Percentiles rank a stretch among this genome's conserved stretches.
These are phyloP conservation scores for Scolopax mira DNA, from an alignment of 2,113 vertebrate genomes.

Conservation along the genomic window DNA sequence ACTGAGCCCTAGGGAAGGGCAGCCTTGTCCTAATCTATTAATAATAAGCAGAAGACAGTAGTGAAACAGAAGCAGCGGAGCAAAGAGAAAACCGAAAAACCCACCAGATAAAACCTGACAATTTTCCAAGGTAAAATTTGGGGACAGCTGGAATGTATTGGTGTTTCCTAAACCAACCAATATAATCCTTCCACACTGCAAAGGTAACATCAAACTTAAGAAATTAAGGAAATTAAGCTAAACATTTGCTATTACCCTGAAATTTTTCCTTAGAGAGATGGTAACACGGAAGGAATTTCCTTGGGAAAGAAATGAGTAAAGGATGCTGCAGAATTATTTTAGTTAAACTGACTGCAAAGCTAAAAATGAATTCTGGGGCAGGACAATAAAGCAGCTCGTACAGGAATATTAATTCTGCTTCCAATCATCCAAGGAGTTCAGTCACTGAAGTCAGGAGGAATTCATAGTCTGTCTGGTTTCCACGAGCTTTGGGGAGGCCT, in stretches of 20 bases:
- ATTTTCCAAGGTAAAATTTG: not conserved
- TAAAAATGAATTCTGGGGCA: conserved; percentile 11
- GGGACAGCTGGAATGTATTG: not conserved
- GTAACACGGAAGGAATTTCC: not conserved
- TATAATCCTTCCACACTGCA: not conserved
- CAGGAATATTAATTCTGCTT: conserved; percentile 33
- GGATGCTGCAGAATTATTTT: not conserved
- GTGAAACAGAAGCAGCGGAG: not conserved
- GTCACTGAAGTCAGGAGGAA: not conserved
- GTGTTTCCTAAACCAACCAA: not conserved
- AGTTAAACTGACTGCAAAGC: not conserved
- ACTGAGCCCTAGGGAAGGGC: not conserved
- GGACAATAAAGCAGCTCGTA: not conserved
- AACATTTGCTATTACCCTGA: not conserved
- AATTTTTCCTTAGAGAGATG: conserved; percentile 23
- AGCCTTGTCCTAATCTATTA: not conserved
- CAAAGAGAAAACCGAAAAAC: not conserved
- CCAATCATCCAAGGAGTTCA: not conserved
- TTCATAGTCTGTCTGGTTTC: conserved; percentile 13
- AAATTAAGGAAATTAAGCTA: not conserved
- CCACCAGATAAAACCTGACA: not conserved
- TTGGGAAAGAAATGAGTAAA: not conserved
- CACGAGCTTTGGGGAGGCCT: not conserved
- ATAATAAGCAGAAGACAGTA: not conserved
- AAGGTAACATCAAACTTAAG: not conserved